phyloP scores from a whole-genome alignment of 2,797 vertebrate species.

The Falco peregrinus region DNA sequence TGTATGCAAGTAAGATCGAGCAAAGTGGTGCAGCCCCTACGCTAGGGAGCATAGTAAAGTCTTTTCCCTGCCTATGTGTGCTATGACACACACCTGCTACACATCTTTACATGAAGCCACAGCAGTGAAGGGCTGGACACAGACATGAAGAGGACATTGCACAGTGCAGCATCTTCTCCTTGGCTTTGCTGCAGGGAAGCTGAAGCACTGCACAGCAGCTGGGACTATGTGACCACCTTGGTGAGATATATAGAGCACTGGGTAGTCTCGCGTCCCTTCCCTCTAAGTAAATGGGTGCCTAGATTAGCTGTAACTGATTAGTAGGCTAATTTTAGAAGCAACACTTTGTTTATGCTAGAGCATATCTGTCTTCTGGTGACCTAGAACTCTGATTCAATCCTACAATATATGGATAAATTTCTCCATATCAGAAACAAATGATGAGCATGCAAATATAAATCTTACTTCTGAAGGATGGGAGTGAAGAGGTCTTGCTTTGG shows the following conservation, averaged over 20 bases:
- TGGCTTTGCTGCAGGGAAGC: background rate
- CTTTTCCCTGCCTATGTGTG: background rate
- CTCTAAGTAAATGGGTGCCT: background rate
- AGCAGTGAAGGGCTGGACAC: background rate
- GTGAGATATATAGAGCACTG: background rate
- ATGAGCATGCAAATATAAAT: background rate
- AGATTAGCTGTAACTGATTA: background rate
- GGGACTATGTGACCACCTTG: background rate
- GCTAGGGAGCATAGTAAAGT: background rate
- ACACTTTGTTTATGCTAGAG: background rate
- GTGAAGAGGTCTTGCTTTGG: background rate
- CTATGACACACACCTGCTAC: rapidly evolving
- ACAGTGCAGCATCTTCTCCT: background rate
- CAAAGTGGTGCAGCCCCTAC: background rate
- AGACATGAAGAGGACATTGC: background rate
- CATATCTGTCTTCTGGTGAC: background rate
- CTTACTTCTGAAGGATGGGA: background rate
- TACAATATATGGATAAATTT: background rate
- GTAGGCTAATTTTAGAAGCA: background rate
- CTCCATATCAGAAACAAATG: background rate
- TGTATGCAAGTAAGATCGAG: background rate
- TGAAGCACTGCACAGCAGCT: background rate
- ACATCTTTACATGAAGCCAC: background rate
- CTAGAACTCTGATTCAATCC: background rate
- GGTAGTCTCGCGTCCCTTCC: background rate